A percentile compares a stretch with the other conserved stretches of the same genome.
phyloP scores from a whole-genome alignment of 2,888 invertebrate species.

The Xestia c-nigrum region DNA sequence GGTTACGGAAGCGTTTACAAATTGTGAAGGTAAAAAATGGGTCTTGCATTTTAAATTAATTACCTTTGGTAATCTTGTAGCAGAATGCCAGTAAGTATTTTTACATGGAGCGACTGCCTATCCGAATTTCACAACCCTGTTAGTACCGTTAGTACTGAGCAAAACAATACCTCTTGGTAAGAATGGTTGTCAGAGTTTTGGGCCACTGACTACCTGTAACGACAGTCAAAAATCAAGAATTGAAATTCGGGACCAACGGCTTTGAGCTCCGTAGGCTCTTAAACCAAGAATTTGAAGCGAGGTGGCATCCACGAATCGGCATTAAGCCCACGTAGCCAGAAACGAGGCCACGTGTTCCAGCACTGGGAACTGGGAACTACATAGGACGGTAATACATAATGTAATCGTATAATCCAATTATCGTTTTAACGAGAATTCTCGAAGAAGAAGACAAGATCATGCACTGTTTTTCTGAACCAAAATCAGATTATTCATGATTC shows the following conservation, averaged over 20 bases:
- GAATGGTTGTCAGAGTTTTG: neutral
- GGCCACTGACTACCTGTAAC: no score
- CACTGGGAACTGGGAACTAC: neutral
- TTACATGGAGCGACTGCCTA: neutral
- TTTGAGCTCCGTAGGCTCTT: no score
- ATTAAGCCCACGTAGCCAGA: neutral
- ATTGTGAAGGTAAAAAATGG: neutral
- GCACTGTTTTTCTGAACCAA: no score
- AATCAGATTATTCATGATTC: neutral
- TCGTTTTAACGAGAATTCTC: neutral
- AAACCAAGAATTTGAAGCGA: no score
- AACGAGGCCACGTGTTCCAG: neutral
- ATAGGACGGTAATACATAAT: neutral
- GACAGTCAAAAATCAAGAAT: no score
- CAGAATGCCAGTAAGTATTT: no score
- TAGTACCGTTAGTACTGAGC: neutral
- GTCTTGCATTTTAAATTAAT: no score
- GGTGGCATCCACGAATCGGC: neutral
- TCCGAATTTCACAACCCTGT: neutral
- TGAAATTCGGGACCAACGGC: no score
- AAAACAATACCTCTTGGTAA: neutral
- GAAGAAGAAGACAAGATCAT: no score
- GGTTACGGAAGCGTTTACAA: slow-evolving; percentile 4
- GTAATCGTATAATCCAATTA: neutral
- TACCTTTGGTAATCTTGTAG: neutral